phyloP scores from a whole-genome alignment of 2,113 vertebrate genomes.

The Oriolus oriolus region DNA sequence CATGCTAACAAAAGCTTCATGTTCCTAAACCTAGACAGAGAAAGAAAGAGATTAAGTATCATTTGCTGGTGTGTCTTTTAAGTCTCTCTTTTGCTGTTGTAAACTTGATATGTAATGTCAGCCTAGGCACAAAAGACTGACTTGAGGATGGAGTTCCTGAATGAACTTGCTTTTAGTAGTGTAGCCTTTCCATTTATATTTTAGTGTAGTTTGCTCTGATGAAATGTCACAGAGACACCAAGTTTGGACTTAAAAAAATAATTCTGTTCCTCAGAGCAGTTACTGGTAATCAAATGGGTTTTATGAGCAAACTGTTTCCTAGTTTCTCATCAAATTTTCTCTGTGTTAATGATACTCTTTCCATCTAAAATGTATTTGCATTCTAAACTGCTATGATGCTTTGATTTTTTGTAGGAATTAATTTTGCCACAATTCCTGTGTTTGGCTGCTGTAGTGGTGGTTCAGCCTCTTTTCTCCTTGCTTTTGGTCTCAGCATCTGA shows the following conservation, averaged over 20 bases:
- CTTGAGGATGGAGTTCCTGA: not conserved
- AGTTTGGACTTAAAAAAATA: not conserved
- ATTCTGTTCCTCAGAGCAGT: not conserved
- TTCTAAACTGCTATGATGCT: not conserved
- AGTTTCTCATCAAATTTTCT: not conserved
- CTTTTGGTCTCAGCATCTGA: not conserved
- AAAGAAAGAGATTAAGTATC: not conserved
- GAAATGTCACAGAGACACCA: not conserved
- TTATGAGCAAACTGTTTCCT: not conserved
- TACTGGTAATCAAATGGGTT: not conserved
- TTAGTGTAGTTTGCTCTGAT: not conserved
- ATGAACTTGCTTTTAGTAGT: not conserved
- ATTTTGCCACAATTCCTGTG: not conserved
- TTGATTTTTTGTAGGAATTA: not conserved
- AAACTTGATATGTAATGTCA: conserved; percentile 41
- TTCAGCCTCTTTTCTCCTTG: not conserved
- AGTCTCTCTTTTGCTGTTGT: not conserved
- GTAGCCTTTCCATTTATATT: conserved; percentile 37
- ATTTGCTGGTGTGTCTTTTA: not conserved
- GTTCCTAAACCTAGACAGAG: not conserved
- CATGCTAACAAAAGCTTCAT: not conserved
- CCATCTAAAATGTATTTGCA: not conserved
- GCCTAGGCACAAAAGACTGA: not conserved
- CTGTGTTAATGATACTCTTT: not conserved
- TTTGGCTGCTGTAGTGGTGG: not conserved